These are phyloP conservation scores for Agrilus biguttatus DNA, from an alignment of 2,888 invertebrate genomes.

Conservation along the genomic window DNA sequence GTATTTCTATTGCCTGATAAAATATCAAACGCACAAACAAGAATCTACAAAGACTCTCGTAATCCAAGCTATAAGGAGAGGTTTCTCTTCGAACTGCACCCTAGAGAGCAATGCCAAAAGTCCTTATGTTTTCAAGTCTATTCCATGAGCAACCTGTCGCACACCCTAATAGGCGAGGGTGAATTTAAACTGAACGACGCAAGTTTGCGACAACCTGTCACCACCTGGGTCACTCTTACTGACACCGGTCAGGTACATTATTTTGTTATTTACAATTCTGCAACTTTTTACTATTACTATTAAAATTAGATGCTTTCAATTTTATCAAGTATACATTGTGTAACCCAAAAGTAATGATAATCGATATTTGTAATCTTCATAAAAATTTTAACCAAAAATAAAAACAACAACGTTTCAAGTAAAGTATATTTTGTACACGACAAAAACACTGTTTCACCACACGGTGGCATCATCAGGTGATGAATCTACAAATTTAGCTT, in stretches of 20 bases:
- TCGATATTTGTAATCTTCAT: no score
- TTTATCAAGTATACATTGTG: background rate
- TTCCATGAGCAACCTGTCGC: conserved; percentile 45
- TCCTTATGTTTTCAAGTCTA: conserved; percentile 55
- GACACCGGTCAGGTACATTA: conserved; percentile 50
- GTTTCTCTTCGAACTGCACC: conserved; percentile 50
- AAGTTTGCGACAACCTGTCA: conserved; percentile 48
- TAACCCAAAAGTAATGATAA: no score
- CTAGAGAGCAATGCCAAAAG: conserved; percentile 40
- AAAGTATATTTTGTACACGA: no score
- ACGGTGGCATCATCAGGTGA: no score
- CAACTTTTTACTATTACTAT: no score
- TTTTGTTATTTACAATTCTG: background rate
- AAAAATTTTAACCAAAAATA: no score
- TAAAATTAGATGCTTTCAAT: no score
- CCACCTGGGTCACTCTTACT: conserved; percentile 64
- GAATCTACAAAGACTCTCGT: conserved; percentile 50
- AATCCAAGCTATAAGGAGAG: conserved; percentile 67
- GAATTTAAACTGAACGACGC: conserved; percentile 52
- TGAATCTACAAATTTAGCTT: no score
- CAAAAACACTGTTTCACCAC: no score
- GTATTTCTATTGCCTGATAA: conserved; percentile 61
- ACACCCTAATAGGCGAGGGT: conserved; percentile 51
- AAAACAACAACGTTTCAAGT: no score
- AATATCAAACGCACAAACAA: conserved; percentile 51